phyloP scores from a whole-genome alignment of 92 coral and sea anemone species.

The Anthopleura xanthogrammica region DNA sequence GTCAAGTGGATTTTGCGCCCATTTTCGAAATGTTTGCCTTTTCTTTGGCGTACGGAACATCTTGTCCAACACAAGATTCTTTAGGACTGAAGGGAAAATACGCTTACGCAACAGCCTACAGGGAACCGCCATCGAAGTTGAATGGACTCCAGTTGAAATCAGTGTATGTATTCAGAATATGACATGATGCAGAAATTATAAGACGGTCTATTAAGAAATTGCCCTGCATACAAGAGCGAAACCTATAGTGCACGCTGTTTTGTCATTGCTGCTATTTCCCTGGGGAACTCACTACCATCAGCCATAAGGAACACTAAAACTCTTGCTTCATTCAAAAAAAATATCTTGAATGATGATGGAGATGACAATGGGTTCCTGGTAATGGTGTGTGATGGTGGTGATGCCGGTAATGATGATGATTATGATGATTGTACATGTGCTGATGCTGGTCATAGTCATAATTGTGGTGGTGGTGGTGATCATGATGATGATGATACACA shows the following conservation, averaged over 20 bases:
- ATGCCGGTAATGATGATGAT: background rate
- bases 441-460: background rate
- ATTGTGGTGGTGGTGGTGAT: background rate
- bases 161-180: conserved; percentile 44
- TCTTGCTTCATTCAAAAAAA: too few species aligned
- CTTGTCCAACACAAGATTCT: conserved; percentile 59
- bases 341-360: too few species aligned
- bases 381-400: background rate
- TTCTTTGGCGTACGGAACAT: conserved; percentile 81
- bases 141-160: conserved; percentile 76
- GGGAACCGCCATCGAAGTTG: conserved; percentile 55
- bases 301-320: too few species aligned
- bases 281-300: too few species aligned
- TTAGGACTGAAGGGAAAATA: conserved; percentile 61
- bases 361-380: too few species aligned
- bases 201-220: background rate
- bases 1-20: conserved; percentile 60
- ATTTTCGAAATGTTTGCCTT: conserved; percentile 78
- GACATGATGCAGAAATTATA: background rate
- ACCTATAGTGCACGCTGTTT: too few species aligned
- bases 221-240: background rate
- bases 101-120: conserved; percentile 73
- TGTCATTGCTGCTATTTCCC: too few species aligned
- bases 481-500: background rate
- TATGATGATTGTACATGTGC: background rate